These are phyloP conservation scores for Limnephilus rhombicus DNA, from an alignment of 2,888 invertebrate species.

Conservation along the genomic window DNA sequence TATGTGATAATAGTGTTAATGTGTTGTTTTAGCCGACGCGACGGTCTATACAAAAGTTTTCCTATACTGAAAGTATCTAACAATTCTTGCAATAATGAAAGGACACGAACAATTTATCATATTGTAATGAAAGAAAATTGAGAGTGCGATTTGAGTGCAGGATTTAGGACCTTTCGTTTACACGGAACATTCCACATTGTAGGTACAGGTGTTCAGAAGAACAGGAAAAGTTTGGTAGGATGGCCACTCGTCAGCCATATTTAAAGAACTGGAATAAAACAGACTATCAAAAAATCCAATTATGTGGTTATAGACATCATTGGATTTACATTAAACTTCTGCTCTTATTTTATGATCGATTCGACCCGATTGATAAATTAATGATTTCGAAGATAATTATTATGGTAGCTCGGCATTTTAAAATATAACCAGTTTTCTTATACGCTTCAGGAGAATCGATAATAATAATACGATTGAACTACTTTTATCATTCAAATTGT, in stretches of 20 bases:
- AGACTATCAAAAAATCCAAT: neutral
- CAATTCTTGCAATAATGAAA: too few relatives aligned
- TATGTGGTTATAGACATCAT: neutral
- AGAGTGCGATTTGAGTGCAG: neutral
- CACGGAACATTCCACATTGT: neutral
- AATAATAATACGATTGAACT: neutral
- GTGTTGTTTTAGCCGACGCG: too few relatives aligned
- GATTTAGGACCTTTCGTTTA: neutral
- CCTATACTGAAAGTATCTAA: too few relatives aligned
- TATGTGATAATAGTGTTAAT: too few relatives aligned
- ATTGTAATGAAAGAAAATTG: neutral
- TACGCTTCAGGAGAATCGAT: neutral
- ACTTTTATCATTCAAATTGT: neutral
- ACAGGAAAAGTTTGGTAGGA: neutral
- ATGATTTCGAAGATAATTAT: neutral
- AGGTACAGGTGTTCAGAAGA: neutral
- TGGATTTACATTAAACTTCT: neutral
- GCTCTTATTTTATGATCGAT: neutral
- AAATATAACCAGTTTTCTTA: neutral
- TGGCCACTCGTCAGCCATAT: neutral
- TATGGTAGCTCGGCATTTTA: neutral
- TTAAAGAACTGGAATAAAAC: neutral
- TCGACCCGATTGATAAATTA: neutral
- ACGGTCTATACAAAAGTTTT: too few relatives aligned
- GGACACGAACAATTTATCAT: neutral